Evolutionary conservation across 2,797 vertebrate genomes (phyloP), one percentile per base, ranked within the genome.

Genomic region (Cetoscarus ocellatus): DNA sequence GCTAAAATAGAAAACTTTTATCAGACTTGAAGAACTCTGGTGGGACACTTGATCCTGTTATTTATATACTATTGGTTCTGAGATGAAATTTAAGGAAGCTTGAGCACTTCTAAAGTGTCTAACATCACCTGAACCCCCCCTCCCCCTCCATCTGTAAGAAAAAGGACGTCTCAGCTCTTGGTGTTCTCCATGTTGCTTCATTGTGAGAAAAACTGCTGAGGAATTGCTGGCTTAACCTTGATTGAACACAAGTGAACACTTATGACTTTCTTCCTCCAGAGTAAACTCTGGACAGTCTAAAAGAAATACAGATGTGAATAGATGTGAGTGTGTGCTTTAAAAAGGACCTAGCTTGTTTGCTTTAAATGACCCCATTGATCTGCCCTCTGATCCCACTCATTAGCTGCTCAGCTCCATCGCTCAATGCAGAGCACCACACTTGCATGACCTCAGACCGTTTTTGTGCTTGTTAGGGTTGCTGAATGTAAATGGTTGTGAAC

Each of bases 381-480:
- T 47, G 61, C 50, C 64, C 70, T 74, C 40, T 77, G 78, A 82
- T 70, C 78, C 58, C 73, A n/a, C 73, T 17, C 43, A 69, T 78
- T 43, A 57, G 71, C 68, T 52, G 63, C 69, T 75, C 52, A 18
- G 52, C 65, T 63, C 60, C 65, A 49, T 39, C 5, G n/a, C 66
- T 42, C 69, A 71, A 34, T 27, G 11, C 12, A 59, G 56, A 75
- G 17, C 73, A 61, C 45, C 10, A 3, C 68, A 68, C 57, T 68
- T 84, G 86, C 90, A 88, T 90, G 87, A 83, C 82, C 79, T 87
- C 58, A 11, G 19, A 76, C 67, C 77, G 69, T 72, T 61, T 49
- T 14, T 78, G 75, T 82, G 77, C 79, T 85, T 80, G 82, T 89
- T 87, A 85, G 78, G 83, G 82, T 83, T 84, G 70, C 61, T 83